Conservation (phyloP, 2,888 invertebrate species). For the Eupelmus urozonus region DNA sequence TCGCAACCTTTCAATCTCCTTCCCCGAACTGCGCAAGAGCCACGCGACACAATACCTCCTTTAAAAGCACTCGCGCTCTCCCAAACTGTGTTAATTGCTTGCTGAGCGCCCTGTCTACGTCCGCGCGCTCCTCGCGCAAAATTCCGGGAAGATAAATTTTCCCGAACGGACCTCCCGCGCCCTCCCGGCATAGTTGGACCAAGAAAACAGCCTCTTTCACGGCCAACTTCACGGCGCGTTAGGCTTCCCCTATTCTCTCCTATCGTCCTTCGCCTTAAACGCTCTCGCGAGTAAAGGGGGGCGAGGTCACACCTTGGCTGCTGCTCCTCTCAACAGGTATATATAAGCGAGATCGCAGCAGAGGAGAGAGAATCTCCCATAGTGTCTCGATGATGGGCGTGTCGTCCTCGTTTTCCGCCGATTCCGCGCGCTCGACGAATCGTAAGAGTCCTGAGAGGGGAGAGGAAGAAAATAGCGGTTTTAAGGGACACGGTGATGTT, state of each 20-base stretch:
- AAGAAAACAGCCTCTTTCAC: slow-evolving; percentile 60
- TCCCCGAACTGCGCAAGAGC: too few species aligned
- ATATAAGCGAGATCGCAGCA: neutral
- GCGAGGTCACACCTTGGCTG: slow-evolving; percentile 55
- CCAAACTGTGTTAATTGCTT: slow-evolving; percentile 56
- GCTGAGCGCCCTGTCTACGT: slow-evolving; percentile 46
- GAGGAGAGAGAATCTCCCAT: neutral
- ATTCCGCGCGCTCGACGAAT: slow-evolving; percentile 59
- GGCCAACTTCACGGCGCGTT: slow-evolving; percentile 65
- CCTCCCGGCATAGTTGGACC: neutral
- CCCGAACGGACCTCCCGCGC: slow-evolving; percentile 34
- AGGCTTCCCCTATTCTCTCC: slow-evolving; percentile 17
- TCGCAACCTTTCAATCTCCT: too few species aligned
- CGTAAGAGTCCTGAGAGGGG: too few species aligned
- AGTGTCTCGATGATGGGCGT: slow-evolving; percentile 50
- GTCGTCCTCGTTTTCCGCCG: slow-evolving; percentile 62
- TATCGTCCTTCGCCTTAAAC: slow-evolving; percentile 4
- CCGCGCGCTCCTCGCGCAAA: slow-evolving; percentile 7
- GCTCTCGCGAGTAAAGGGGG: slow-evolving; percentile 23
- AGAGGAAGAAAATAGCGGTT: neutral
- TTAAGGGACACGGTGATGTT: neutral
- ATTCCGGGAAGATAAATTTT: slow-evolving; percentile 56
- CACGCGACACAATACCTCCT: neutral
- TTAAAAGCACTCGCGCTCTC: neutral
- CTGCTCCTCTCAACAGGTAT: slow-evolving; percentile 57